These are phyloP conservation scores for Misgurnus anguillicaudatus DNA, from an alignment of 2,113 vertebrate species.

Conservation along the genomic window DNA sequence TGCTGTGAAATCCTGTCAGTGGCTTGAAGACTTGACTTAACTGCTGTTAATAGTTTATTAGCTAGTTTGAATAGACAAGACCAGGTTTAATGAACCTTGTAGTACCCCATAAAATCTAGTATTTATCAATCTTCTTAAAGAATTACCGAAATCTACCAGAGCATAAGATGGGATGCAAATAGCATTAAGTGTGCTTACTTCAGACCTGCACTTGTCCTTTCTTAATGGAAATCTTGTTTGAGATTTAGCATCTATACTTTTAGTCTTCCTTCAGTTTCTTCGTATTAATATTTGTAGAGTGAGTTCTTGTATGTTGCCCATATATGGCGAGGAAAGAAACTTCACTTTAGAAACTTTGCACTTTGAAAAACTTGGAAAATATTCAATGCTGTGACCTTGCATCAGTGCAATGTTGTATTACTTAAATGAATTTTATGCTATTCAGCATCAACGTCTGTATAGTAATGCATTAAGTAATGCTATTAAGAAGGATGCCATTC, in stretches of 20 bases:
- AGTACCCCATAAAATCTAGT: neutral
- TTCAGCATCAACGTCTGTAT: neutral
- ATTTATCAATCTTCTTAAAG: neutral
- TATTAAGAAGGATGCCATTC: neutral
- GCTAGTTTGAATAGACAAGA: slow-evolving; percentile 11
- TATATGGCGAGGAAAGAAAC: slow-evolving; percentile 12
- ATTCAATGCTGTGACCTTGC: slow-evolving; percentile 65
- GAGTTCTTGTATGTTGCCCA: neutral
- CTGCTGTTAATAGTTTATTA: slow-evolving; percentile 25
- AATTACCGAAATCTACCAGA: slow-evolving; percentile 5
- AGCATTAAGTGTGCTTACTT: neutral
- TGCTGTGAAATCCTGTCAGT: slow-evolving; percentile 32
- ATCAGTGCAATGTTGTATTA: slow-evolving; percentile 61
- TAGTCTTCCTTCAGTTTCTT: neutral
- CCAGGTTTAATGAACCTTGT: neutral
- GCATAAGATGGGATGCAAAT: neutral
- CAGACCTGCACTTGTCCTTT: too few relatives aligned
- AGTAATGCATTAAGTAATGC: slow-evolving; percentile 17
- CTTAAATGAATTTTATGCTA: slow-evolving; percentile 43
- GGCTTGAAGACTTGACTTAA: slow-evolving; percentile 9
- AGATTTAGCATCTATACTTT: neutral
- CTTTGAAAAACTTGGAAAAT: slow-evolving; percentile 51
- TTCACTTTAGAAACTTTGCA: slow-evolving; percentile 26
- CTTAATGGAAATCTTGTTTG: neutral
- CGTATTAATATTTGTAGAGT: neutral